Conservation (phyloP, 2,113 vertebrate species). For the Anhinga anhinga region DNA sequence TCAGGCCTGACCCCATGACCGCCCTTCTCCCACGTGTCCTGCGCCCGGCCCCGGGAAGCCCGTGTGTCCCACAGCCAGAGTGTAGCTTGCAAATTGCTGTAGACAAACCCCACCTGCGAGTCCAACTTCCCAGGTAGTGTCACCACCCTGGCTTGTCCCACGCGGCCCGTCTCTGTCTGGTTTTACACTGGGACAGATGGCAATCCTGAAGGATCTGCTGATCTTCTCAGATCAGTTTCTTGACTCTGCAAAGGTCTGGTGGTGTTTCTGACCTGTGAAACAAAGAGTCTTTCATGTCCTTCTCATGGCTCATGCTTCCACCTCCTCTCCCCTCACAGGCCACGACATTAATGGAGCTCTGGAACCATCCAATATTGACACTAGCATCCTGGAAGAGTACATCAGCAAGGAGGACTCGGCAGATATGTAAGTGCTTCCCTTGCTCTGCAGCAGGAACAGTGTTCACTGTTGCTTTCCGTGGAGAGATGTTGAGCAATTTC, state of each 20-base stretch:
- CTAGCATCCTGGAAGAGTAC: slow-evolving; percentile 99
- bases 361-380: slow-evolving; percentile 97
- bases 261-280: neutral
- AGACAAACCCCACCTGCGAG: neutral
- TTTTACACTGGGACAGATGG: neutral
- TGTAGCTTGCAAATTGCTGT: neutral
- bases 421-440: slow-evolving; percentile 87
- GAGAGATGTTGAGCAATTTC: neutral
- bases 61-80: fast-evolving
- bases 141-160: neutral
- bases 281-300: neutral
- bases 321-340: slow-evolving; percentile 74
- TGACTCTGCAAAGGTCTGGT: neutral
- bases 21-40: neutral
- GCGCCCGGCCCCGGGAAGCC: neutral
- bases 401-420: slow-evolving; percentile 98
- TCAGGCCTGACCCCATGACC: neutral
- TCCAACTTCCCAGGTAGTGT: neutral
- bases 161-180: fast-evolving
- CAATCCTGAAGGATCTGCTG: neutral
- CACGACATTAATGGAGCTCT: slow-evolving; percentile 98
- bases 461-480: neutral
- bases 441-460: fast-evolving
- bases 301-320: neutral
- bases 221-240: neutral